Evolutionary conservation across 2,113 vertebrate species (phyloP), one percentile per base, ranked within the genome.

Genomic region (Callorhinus ursinus): DNA sequence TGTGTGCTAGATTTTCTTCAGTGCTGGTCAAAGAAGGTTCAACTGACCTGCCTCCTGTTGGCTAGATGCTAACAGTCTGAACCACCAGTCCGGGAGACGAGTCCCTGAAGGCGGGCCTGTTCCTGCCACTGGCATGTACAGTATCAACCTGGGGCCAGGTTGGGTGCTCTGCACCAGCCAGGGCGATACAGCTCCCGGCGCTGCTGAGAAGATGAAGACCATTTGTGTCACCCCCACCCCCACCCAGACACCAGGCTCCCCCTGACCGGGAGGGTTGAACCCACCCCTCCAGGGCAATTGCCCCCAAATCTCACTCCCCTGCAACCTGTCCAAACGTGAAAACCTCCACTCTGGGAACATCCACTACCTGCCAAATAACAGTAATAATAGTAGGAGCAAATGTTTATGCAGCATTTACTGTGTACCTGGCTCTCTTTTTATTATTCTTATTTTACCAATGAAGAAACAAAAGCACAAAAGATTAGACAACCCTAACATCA

Each of bases 1-100:
- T 93, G 28, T 33, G 16, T 93, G 82, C 53, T 65, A 18, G 55
- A 55, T 72, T 72, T 53, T 95, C 88, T 84, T 42, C 46, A 69
- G 33, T 4, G 8, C 87, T 57, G 0, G 33, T 57, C 39, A 33
- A 36, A 89, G 46, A 46, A n/a, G 6, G 18, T 57, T 71, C 18
- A 18, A 3, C 59, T 0, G 0, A 39, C 22, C 26, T 16, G 26
- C 65, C 39, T 83, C 36, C 46, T 93, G 55, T 55, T 39, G 31
- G 63, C 28, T 22, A 33, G 63, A 39, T 76, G 77, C 82, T 84
- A 13, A 71, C 24, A n/a, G 28, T 69, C 81, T 67, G 46, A 36
- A 90, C 11, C 39, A 2, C 33, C 46, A 18, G 0, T 33, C 53
- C 36, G 42, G 57, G 65, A 77, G 49, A 90, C 39, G 31, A 26